Evolutionary conservation across 2,797 vertebrate species (phyloP).

Genomic region (Diceros bicornis): DNA sequence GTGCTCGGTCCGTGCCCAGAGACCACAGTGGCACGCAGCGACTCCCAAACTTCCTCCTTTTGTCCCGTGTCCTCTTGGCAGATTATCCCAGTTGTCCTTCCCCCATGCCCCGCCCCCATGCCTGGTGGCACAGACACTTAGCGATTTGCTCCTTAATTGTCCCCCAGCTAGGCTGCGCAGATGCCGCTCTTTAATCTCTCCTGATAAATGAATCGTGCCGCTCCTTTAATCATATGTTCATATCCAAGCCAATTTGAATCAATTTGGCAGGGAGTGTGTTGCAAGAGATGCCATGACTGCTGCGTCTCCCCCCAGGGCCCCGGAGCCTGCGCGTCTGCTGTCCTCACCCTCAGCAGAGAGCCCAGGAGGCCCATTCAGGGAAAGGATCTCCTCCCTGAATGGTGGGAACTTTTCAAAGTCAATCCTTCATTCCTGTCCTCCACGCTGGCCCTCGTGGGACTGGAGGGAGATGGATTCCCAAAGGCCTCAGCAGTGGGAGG

Average conservation of each 20-base stretch:
- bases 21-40: constrained; percentile 70
- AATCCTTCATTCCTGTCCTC: background rate
- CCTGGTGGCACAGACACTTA: constrained; percentile 85
- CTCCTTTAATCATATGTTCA: constrained; percentile 88
- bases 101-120: background rate
- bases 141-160: constrained; percentile 87
- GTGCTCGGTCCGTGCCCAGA: background rate
- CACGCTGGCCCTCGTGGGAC: background rate
- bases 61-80: constrained; percentile 70
- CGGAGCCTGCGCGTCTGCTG: constrained; percentile 16
- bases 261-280: constrained; percentile 84
- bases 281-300: constrained; percentile 80
- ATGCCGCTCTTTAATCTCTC: constrained; percentile 87
- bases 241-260: constrained; percentile 88
- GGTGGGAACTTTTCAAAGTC: constrained; percentile 71
- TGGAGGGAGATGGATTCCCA: constrained; percentile 33
- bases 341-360: constrained; percentile 62
- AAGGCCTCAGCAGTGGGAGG: constrained; percentile 16
- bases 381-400: constrained; percentile 39
- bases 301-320: constrained; percentile 66
- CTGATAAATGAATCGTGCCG: constrained; percentile 85
- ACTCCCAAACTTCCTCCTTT: background rate
- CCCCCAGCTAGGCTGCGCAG: constrained; percentile 86
- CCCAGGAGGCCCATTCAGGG: constrained; percentile 26
- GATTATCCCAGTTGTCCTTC: constrained; percentile 59